Percentiles rank a stretch among this genome's conserved stretches.
Conservation (phyloP, 2,797 vertebrate species). For the Falco cherrug region DNA sequence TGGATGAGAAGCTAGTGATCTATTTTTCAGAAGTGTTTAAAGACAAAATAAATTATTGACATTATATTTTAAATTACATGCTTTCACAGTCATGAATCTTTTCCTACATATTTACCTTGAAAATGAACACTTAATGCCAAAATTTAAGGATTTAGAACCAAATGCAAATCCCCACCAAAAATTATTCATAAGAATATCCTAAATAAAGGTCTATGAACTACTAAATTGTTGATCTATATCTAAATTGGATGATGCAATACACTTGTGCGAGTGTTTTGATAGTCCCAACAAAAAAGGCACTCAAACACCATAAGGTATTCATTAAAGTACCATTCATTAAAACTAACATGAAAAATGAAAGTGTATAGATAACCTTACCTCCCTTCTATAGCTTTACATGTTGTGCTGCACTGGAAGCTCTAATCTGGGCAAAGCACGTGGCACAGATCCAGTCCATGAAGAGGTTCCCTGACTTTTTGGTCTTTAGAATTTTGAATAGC, state of each 20-base stretch:
- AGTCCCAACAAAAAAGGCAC: not conserved
- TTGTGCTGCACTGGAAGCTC: not conserved
- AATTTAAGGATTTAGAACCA: not conserved
- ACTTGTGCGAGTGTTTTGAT: not conserved
- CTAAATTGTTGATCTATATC: not conserved
- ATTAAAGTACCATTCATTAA: not conserved
- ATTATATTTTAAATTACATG: not conserved
- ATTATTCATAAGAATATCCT: not conserved
- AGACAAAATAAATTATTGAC: not conserved
- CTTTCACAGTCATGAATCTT: not conserved
- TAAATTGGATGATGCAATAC: not conserved
- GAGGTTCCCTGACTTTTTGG: not conserved
- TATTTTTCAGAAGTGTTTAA: not conserved
- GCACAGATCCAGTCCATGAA: not conserved
- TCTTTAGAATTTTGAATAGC: not conserved
- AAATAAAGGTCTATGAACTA: not conserved
- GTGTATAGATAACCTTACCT: not conserved
- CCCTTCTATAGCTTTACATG: not conserved
- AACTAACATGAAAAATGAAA: not conserved
- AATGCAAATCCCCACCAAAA: accelerated
- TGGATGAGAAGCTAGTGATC: not conserved
- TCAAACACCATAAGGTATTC: not conserved
- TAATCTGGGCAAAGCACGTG: accelerated
- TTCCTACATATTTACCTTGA: not conserved
- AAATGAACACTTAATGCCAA: not conserved